A percentile compares a stretch with the other conserved stretches of the same genome.
These are phyloP conservation scores for Bicyclus anynana DNA, from an alignment of 1,140 invertebrate genomes.

Conservation along the genomic window DNA sequence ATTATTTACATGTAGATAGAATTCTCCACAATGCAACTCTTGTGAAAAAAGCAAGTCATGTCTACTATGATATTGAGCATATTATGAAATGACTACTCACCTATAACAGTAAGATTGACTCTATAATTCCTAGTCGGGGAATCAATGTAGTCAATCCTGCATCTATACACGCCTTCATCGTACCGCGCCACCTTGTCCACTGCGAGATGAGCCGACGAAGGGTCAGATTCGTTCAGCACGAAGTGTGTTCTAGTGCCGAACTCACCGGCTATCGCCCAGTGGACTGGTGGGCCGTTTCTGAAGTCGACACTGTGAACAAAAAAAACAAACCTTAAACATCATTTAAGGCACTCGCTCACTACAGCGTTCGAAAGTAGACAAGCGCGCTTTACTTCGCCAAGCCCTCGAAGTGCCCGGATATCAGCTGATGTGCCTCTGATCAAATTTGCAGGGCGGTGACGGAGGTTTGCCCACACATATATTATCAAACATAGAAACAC, in stretches of 20 bases:
- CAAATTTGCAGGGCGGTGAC: too few species aligned
- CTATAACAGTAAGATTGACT: slow-evolving; percentile 90
- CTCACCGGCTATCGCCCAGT: slow-evolving; percentile 86
- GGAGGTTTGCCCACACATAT: too few species aligned
- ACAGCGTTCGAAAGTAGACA: not conserved
- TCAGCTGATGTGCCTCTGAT: too few species aligned
- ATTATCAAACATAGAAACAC: too few species aligned
- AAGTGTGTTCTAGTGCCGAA: slow-evolving; percentile 87
- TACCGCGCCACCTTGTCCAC: slow-evolving; percentile 83
- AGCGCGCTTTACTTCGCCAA: not conserved
- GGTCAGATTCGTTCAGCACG: slow-evolving; percentile 81
- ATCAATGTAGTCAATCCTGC: slow-evolving; percentile 90
- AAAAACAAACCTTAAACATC: too few species aligned
- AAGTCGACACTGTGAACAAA: slow-evolving; percentile 84
- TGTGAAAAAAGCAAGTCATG: too few species aligned
- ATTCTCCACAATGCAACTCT: too few species aligned
- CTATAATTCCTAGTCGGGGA: slow-evolving; percentile 90
- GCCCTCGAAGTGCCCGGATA: too few species aligned
- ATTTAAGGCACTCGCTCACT: too few species aligned
- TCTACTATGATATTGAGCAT: too few species aligned
- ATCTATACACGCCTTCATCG: slow-evolving; percentile 89
- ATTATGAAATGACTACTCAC: slow-evolving; percentile 77
- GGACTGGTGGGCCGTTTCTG: slow-evolving; percentile 81
- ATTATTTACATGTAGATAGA: too few species aligned
- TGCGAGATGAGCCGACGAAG: slow-evolving; percentile 83